These are phyloP conservation scores for Chromoteleia sp. DNA, from an alignment of 2,888 invertebrate species.

Conservation along the genomic window DNA sequence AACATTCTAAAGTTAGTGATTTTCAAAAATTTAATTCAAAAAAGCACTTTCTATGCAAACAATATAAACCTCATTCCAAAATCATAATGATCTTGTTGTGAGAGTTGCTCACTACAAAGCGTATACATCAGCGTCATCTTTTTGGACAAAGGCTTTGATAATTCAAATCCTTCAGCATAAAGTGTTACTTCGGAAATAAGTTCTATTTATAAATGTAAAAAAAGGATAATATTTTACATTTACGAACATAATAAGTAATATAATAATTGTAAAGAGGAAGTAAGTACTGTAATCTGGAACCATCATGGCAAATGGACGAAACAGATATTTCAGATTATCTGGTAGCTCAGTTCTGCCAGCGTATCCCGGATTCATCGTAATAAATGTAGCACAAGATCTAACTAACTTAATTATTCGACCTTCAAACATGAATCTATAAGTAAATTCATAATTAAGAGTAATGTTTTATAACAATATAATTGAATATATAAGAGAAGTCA, in stretches of 20 bases:
- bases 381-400: slow-evolving; percentile 92
- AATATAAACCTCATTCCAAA: slow-evolving; percentile 90
- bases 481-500: not conserved
- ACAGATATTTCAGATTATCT: slow-evolving; percentile 94
- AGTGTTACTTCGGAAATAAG: slow-evolving; percentile 95
- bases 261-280: not conserved
- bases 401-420: slow-evolving; percentile 94
- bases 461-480: not conserved
- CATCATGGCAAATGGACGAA: slow-evolving; percentile 80
- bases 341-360: slow-evolving; percentile 95
- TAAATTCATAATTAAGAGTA: not conserved
- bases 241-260: slow-evolving; percentile 5
- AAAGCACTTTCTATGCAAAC: not conserved
- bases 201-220: slow-evolving; percentile 84
- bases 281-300: slow-evolving; percentile 58
- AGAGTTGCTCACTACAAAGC: slow-evolving; percentile 94
- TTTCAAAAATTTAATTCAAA: too few relatives aligned
- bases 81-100: slow-evolving; percentile 96
- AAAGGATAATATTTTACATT: slow-evolving; percentile 34
- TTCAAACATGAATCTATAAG: slow-evolving; percentile 92
- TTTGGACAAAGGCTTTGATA: slow-evolving; percentile 93
- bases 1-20: slow-evolving; percentile 8
- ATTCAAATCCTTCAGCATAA: slow-evolving; percentile 97
- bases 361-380: slow-evolving; percentile 97
- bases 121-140: slow-evolving; percentile 98